Base-by-base conservation (phyloP, 2,113 vertebrate species). In the Podilymbus podiceps region DNA sequence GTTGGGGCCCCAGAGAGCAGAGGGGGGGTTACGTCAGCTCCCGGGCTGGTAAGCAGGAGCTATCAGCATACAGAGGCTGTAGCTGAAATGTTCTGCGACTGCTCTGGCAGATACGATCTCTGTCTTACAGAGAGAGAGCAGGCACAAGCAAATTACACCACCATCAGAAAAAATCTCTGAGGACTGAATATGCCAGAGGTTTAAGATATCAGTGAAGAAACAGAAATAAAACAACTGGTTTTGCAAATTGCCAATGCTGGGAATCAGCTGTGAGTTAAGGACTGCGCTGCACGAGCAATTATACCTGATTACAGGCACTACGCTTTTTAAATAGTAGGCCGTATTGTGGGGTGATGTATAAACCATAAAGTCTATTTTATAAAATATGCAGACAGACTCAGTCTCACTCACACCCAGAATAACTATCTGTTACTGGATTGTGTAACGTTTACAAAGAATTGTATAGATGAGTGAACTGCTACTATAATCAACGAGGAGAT, bases 1-100 rank as follows among this genome's bases (percentile, higher is more conserved):
- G 20, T 10, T 23, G 46, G 38, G 74, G 74, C 14, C 17, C n/a
- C 30, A 1, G 8, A 15, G 52, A 24, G 64, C 14, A 27, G 22
- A 19, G 14, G 31, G 27, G 31, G 9, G 28, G 46, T 3, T 60
- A 5, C 6, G 19, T 2, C 49, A 28, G 68, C 64, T 6, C 47
- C 50, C 0, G 0, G 80, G 20, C 63, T 47, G 38, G 15, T 3
- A 6, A 20, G 30, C 67, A 60, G 67, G 10, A 44, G 69, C 52
- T 11, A 9, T 33, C 40, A 28, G 64, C 58, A 7, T n/a, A 62
- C 40, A 15, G 79, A 2, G 46, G 33, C 63, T 56, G 58, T 1
- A 15, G 75, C 1, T 42, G 68, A 28, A 50, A 60, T 1, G 15
- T 6, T 1, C 49, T 19, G 68, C 5, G 72, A 13, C 10, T 40